Evolutionary conservation across 2,797 vertebrate species (phyloP), one percentile per base, ranked within the genome.

Genomic region (Cynodonichthys magdalenae): DNA sequence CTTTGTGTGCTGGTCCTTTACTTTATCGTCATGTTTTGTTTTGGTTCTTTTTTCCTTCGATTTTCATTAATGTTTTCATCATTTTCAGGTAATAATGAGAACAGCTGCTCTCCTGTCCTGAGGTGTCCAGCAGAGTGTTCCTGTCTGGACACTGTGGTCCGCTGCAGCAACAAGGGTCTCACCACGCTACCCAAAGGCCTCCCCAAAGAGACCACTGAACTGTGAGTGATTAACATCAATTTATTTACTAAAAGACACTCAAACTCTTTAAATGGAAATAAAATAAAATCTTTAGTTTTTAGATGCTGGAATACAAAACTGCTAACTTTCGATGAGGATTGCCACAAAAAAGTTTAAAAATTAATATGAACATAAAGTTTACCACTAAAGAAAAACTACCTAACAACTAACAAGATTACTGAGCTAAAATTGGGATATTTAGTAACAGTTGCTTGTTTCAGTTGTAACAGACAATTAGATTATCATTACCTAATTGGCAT

Each of bases 111-210:
- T 12, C 96, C 96, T 0, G 90, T 95, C 59, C 93, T 96, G 57
- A 95, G 96, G 59, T 99, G 97, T 84, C 97, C 97, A 1, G 89
- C 91, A 0, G 97, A 98, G 77, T 99, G 97, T 36, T 96, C 97
- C 17, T 99, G 97, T 69, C 86, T 99, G 84, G 97, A 99, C 90
- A 97, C 97, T 0, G 97, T 99, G 19, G 97, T 99, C 63, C 96
- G 97, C 79, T 99, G 97, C 87, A 99, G 97, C 89, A 99, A 99
- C 91, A 99, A 99, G 83, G 96, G 92, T 36, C 92, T 99, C 19
- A 96, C 93, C 76, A 78, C 85, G 44, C 91, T 99, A 70, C 97
- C 97, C 9, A 98, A 94, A 90, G 96, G 95, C 46, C 95, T 99
- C 53, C 97, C 97, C 44, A 96, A 94, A 86, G 97, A 99, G 51